Evolutionary conservation across 2,797 vertebrate species (phyloP), one percentile per base, ranked within the genome.

Genomic region (Labroides dimidiatus): DNA sequence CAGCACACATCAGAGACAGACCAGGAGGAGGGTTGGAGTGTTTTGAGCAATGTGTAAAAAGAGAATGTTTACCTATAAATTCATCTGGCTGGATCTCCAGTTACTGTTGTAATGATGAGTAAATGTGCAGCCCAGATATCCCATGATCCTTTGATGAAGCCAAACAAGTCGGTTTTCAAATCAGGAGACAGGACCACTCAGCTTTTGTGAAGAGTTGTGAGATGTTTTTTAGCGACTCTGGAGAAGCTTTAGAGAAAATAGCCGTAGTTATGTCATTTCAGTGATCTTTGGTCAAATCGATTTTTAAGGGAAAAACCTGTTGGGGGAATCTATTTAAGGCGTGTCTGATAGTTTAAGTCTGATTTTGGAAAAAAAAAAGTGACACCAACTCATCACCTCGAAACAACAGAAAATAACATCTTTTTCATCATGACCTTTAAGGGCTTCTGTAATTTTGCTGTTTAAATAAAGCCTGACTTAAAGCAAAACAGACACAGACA

Each of bases 1-100:
- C 51, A n/a, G 24, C 56, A 59, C 19, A 44, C 41, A 52, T 27
- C 59, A 77, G 43, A 77, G 57, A 69, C 33, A 41, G 56, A 41
- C 49, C 19, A 10, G 23, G 24, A 33, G 24, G 58, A 62, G 53
- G 16, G 21, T 0, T 2, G 10, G 12, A 37, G 36, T 19, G 24
- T 67, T 54, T 48, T 36, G 42, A 69, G 54, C 53, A 39, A 30
- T 30, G 41, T 52, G 30, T 57, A 65, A 49, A 12, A 72, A 44
- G 37, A 75, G 8, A 43, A 54, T 60, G 2, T 47, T 45, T 43
- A 30, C 10, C 23, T 23, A 16, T 0, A 41, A 11, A 36, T 62
- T 20, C n/a, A n/a, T 4, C 1, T 36, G 3, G 4, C 10, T 4
- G 15, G 0, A 30, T 41, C 15, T 39, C 47, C 4, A 53, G 4